These are phyloP conservation scores for Stegodyphus dumicola DNA, from an alignment of 1,140 invertebrate genomes.

Conservation along the genomic window DNA sequence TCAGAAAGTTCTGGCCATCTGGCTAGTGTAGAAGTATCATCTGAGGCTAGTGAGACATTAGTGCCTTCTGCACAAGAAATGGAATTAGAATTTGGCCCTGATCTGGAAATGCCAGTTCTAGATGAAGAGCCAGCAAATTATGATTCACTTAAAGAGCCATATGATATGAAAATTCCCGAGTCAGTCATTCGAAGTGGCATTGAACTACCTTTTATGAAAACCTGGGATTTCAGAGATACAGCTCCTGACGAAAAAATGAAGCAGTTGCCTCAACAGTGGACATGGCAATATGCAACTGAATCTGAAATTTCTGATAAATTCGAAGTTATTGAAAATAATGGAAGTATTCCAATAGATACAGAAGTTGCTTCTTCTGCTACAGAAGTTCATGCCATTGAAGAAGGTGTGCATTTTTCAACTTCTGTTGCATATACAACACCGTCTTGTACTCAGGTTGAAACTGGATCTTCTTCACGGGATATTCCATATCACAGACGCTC, in stretches of 20 bases:
- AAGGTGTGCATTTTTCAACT: neutral
- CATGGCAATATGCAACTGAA: conserved; percentile 44
- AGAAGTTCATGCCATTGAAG: neutral
- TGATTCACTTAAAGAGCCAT: conserved; percentile 70
- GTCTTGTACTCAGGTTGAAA: neutral
- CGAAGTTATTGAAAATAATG: conserved; percentile 68
- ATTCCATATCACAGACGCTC: conserved; percentile 31
- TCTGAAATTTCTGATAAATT: conserved; percentile 67
- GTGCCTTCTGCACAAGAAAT: conserved; percentile 76
- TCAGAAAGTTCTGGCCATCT: conserved; percentile 89
- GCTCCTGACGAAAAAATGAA: conserved; percentile 37
- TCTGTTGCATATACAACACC: neutral
- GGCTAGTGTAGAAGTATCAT: conserved; percentile 84
- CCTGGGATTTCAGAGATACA: conserved; percentile 60
- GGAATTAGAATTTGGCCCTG: conserved; percentile 69
- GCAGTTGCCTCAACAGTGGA: conserved; percentile 50
- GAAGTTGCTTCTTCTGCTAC: conserved; percentile 62
- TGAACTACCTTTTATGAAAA: conserved; percentile 61
- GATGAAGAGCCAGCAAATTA: conserved; percentile 68
- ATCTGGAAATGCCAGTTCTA: conserved; percentile 63
- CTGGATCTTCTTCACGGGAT: neutral
- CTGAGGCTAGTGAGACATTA: conserved; percentile 89
- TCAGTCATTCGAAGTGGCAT: conserved; percentile 66
- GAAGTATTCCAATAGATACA: conserved; percentile 66
- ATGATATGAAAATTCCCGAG: conserved; percentile 71